Evolutionary conservation across 2,113 vertebrate genomes (phyloP).

Genomic region (Phyllostomus discolor): DNA sequence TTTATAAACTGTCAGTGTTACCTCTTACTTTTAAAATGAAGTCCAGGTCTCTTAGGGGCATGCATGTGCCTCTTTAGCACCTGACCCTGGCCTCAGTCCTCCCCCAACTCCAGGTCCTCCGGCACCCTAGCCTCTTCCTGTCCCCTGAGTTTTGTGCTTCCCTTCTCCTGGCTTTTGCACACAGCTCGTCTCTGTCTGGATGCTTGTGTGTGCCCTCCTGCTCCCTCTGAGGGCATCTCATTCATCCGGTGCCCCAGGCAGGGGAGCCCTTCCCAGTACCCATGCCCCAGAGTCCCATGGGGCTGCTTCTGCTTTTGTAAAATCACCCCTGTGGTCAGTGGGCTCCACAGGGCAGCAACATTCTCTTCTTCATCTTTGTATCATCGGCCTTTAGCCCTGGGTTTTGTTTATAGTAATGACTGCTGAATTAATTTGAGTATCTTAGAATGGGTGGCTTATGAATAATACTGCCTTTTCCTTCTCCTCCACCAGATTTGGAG

Average conservation of each 20-base stretch:
- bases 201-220: background rate
- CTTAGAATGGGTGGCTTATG: background rate
- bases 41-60: background rate
- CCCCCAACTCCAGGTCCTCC: background rate
- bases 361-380: background rate
- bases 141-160: background rate
- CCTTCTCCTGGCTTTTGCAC: background rate
- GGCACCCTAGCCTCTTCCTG: background rate
- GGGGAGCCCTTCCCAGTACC: background rate
- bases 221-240: background rate
- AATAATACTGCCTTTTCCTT: background rate
- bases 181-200: background rate
- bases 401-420: background rate
- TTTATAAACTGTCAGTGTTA: background rate
- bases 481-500: background rate
- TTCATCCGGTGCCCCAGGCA: background rate
- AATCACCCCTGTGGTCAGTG: background rate
- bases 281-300: background rate
- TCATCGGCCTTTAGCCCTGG: background rate
- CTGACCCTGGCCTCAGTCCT: background rate
- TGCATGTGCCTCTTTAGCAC: background rate
- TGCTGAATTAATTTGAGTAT: background rate
- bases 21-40: background rate
- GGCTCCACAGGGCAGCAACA: background rate
- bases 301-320: background rate